These are phyloP conservation scores for Magallana gigas DNA, from an alignment of 1,140 invertebrate genomes.

Conservation along the genomic window DNA sequence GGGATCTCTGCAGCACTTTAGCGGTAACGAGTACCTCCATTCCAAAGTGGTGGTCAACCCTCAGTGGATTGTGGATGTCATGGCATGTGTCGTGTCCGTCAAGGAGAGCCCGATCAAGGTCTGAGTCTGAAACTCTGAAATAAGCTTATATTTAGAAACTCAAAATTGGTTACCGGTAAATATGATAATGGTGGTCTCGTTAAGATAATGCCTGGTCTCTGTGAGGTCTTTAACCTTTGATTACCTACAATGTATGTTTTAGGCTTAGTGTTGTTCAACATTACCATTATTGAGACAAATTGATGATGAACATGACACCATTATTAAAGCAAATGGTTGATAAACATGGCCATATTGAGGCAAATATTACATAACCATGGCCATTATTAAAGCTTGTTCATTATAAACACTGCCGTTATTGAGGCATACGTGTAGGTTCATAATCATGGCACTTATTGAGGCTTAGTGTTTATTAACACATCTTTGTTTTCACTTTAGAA, in stretches of 20 bases:
- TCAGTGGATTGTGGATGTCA: constrained; percentile 79
- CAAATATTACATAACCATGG: too few species aligned
- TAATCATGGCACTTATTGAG: too few species aligned
- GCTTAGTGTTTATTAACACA: too few species aligned
- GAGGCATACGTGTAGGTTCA: too few species aligned
- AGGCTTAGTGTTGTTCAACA: neutral
- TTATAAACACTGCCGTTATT: too few species aligned
- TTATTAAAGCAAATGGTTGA: too few species aligned
- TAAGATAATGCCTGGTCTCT: too few species aligned
- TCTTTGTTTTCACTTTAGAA: constrained; percentile 61
- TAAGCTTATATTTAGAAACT: too few species aligned
- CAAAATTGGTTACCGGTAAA: too few species aligned
- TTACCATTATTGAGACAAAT: neutral
- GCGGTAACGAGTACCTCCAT: constrained; percentile 70
- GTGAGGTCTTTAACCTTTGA: neutral
- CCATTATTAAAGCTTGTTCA: too few species aligned
- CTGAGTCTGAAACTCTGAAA: neutral
- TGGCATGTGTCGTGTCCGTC: constrained; percentile 77
- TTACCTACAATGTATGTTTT: neutral
- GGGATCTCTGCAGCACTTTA: constrained; percentile 77
- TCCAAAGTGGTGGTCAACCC: constrained; percentile 77
- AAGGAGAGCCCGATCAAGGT: constrained; percentile 73
- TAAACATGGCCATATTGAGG: too few species aligned
- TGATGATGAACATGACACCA: neutral
- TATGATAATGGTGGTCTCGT: too few species aligned